Evolutionary conservation across 2,888 invertebrate genomes (phyloP), one percentile per base, ranked within the genome.

Genomic region (Schizotus pectinicornis): DNA sequence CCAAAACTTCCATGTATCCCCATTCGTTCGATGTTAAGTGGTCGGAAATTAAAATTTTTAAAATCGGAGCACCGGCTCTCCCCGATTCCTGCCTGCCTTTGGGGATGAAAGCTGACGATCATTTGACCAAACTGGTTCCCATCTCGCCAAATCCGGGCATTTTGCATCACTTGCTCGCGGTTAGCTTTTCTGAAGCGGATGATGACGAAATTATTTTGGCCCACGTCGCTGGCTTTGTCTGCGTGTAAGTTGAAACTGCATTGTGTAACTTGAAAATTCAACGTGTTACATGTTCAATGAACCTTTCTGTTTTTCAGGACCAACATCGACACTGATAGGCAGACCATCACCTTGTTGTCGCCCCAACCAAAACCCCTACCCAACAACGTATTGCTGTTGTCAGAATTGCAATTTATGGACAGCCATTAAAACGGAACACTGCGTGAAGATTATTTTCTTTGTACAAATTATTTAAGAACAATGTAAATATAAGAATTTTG

Each of bases 81-180:
- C 98, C 98, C 0, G 95, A 94, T 73, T 97, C 97, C 1, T 96
- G 97, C 78, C 89, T 98, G 87, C 98, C 98, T 0, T 85, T 97
- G 56, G 98, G 98, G 46, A 97, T 97, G 95, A 94, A 93, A 73
- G 84, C 88, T 0, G 92, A 92, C 75, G 97, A 98, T 79, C 94
- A 94, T 76, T 84, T 91, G 61, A 95, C 95, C 0, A 95, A 95
- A 81, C 82, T 97, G 49, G 94, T 97, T 31, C 81, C 87, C 0
- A 88, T 95, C 34, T 85, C 87, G 57, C 91, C 94, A 1, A 86
- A 91, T 72, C 83, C 87, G 0, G 87, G 87, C 61, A 83, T 98
- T 42, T 81, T 92, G 41, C 95, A 98, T 82, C 94, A 96, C 73
- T 81, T 98, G 62, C 82, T 98, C 8, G 92, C 95, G 5, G 88